Evolutionary conservation across 2,888 invertebrate genomes (phyloP), one percentile per base, ranked within the genome.

Genomic region (Tetranychus piercei): DNA sequence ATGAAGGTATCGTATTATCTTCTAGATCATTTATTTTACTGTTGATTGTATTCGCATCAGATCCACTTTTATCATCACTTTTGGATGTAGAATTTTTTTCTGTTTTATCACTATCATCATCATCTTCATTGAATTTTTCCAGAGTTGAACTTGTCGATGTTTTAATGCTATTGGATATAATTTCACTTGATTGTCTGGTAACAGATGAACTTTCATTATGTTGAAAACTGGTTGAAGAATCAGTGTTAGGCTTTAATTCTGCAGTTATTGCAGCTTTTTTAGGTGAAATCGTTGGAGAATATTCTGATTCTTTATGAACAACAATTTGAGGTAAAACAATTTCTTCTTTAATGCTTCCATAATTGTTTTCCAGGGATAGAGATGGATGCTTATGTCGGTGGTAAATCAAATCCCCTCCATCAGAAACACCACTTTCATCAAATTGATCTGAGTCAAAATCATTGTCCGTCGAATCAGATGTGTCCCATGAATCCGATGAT

Each of bases 401-500:
- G 15, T 55, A 15, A 55, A 55, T 55, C 15, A 55, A 55, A 55
- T 55, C 55, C 9, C 11, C 55, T 15, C 11, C 55, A 55, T 55
- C 55, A 55, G 55, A 55, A 55, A 55, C 55, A 55, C 55, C 55
- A 15, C 44, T 20, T 45, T 22, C 43, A 73, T 73, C 73, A 67
- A 73, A 73, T 18, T 73, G 22, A 44, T 73, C 67, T 2, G 73
- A 73, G 43, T 73, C 69, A 43, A 73, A 66, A 44, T 73, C 73
- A 73, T 45, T 44, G 43, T 22, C 55, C 11, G 73, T 73, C 8
- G 44, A 18, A 75, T 75, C 75, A n/a, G 64, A 64, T 64, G 45
- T 64, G 11, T 72, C 72, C 6, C 44, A 45, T 43, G 69, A 55
- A 70, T 69, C 69, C 0, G 74, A 74, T 69, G 65, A 22, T 55